A percentile compares a stretch with the other conserved stretches of the same genome.
phyloP scores from a whole-genome alignment of 1,140 invertebrate genomes.

The Hypsibius dujardini region DNA sequence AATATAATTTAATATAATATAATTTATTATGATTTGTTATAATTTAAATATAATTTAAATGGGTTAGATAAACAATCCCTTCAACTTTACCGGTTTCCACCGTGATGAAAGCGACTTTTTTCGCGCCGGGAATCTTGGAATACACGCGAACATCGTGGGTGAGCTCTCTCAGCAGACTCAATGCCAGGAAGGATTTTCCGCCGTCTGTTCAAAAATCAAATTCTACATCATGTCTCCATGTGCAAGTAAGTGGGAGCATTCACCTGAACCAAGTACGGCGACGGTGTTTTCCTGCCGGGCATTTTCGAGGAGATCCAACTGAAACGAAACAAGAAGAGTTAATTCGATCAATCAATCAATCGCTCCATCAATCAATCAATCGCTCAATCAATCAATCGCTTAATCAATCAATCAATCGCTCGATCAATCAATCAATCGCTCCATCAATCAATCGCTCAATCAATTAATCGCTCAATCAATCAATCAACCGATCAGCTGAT shows the following conservation, averaged over 20 bases:
- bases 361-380: no score
- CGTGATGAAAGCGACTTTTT: slow-evolving; percentile 3
- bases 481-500: no score
- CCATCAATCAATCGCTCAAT: no score
- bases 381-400: no score
- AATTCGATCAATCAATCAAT: no score
- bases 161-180: background rate
- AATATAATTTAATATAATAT: no score
- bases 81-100: background rate
- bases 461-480: no score
- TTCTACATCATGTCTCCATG: background rate
- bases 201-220: background rate
- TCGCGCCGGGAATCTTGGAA: background rate
- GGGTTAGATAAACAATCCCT: no score
- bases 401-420: no score
- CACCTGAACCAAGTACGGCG: background rate
- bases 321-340: background rate
- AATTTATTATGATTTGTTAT: no score
- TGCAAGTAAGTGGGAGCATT: background rate
- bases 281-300: background rate
- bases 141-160: background rate
- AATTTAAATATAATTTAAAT: no score
- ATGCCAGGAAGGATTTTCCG: background rate
- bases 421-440: no score
- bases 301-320: slow-evolving; percentile 1